Base-by-base conservation (phyloP, 2,888 invertebrate genomes). In the Matsumyia berberina region DNA sequence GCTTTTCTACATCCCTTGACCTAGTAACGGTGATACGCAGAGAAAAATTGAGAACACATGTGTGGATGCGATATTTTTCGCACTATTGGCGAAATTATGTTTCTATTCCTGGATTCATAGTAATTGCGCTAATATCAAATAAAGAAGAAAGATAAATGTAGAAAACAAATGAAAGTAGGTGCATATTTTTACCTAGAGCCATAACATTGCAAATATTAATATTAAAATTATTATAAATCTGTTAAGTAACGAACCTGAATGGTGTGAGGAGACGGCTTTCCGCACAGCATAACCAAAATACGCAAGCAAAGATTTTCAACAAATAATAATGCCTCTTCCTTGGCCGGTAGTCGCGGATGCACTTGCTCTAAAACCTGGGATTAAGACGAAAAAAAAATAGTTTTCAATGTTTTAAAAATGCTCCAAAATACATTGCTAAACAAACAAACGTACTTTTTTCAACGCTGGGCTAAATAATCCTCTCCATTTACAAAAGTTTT, bases 401-500 rank as follows among this genome's bases (percentile, higher is more conserved):
- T 9, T 53, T 66, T 31, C 24, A 12, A 39, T 4, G 2, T 17
- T 17, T n/a, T 17, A 51, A 62, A 19, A 55, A 8, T 42, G 7
- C 46, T 15, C 8, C 49, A 11, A 19, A 57, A 39, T 53, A 46
- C 42, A 29, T 46, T 17, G 33, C 67, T 57, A 55, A 51, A 69
- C 42, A 62, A 69, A 44, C 69, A 67, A 80, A 67, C 72, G 55
- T 93, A 97, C 97, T 95, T 96, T 97, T 92, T 95, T 95, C 89
- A 98, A 94, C 62, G 97, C 95, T 90, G 94, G 95, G 90, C 96
- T 95, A 92, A 98, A 96, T 87, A 98, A 93, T 87, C 97, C 97
- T 90, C 95, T 96, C 98, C 98, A 98, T 94, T 97, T 97, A 88
- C 94, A 94, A 88, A 95, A 94, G 93, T 97, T 97, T 92, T 97